These are phyloP conservation scores for Lampropteryx suffumata DNA, from an alignment of 2,888 invertebrate genomes.

Conservation along the genomic window DNA sequence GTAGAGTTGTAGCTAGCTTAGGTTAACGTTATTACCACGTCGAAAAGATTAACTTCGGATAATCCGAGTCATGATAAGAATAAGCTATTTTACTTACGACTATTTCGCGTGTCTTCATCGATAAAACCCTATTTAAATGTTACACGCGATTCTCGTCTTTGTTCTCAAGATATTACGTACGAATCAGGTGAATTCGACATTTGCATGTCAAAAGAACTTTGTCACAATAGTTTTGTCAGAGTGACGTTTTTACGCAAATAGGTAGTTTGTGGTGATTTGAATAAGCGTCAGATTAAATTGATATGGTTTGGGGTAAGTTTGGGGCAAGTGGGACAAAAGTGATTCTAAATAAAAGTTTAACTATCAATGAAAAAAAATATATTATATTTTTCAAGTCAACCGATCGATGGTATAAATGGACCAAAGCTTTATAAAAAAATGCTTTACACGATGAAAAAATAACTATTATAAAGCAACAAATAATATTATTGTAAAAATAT, in stretches of 20 bases:
- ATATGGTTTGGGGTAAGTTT: conserved; percentile 13
- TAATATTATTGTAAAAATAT: too few species aligned
- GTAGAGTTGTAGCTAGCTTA: conserved; percentile 1
- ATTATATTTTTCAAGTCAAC: too few species aligned
- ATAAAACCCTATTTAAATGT: conserved; percentile 17
- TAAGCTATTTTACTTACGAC: conserved; percentile 30
- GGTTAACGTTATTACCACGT: conserved; percentile 5
- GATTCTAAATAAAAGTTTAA: too few species aligned
- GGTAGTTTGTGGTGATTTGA: conserved; percentile 22
- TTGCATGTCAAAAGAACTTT: conserved; percentile 24
- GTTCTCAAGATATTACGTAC: conserved; percentile 2
- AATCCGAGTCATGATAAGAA: conserved; percentile 24
- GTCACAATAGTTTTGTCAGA: conserved; percentile 17
- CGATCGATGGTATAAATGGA: too few species aligned
- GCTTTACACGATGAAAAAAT: too few species aligned
- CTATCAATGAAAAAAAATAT: too few species aligned
- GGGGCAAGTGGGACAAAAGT: not conserved
- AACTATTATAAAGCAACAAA: too few species aligned
- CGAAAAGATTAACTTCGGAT: conserved; percentile 21
- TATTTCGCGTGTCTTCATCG: conserved; percentile 28
- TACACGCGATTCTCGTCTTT: conserved; percentile 8
- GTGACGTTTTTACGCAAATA: conserved; percentile 21
- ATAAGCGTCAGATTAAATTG: conserved; percentile 20
- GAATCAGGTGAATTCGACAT: not conserved
- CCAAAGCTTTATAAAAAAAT: too few species aligned